Conservation (phyloP, 2,888 invertebrate genomes). For the Cheilosia scutellata region DNA sequence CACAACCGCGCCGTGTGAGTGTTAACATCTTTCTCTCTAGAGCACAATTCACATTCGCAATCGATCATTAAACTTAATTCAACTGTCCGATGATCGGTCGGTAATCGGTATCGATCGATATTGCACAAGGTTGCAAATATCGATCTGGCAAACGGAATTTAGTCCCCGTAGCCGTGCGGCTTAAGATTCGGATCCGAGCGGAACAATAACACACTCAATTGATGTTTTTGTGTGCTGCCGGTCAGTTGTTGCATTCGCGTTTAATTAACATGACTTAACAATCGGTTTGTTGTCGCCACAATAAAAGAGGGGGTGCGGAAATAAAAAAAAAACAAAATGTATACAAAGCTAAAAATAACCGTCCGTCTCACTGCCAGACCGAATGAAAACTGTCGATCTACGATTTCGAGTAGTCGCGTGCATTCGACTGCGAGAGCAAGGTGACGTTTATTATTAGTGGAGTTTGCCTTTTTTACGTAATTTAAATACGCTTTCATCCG, state of each 20-base stretch:
- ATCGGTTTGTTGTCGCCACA: slow-evolving; percentile 42
- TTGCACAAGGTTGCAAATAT: slow-evolving; percentile 21
- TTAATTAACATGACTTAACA: slow-evolving; percentile 70
- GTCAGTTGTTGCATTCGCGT: slow-evolving; percentile 30
- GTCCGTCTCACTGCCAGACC: slow-evolving; percentile 54
- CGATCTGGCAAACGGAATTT: slow-evolving; percentile 7
- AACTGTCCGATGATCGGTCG: slow-evolving; percentile 9
- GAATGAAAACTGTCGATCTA: slow-evolving; percentile 68
- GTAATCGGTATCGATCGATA: slow-evolving; percentile 22
- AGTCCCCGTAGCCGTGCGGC: slow-evolving; percentile 6
- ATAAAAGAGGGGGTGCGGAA: neutral
- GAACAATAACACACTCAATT: slow-evolving; percentile 26
- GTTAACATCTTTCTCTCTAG: slow-evolving; percentile 31
- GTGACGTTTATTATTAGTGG: slow-evolving; percentile 47
- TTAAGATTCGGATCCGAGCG: slow-evolving; percentile 17
- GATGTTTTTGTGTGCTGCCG: slow-evolving; percentile 12
- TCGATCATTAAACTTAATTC: slow-evolving; percentile 43
- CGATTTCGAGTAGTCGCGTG: slow-evolving; percentile 35
- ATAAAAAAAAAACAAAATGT: slow-evolving; percentile 3
- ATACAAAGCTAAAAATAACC: slow-evolving; percentile 11
- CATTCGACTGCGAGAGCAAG: slow-evolving; percentile 48
- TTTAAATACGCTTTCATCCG: slow-evolving; percentile 60
- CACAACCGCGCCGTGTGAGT: slow-evolving; percentile 14
- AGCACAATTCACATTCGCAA: slow-evolving; percentile 41
- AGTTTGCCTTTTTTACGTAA: slow-evolving; percentile 44